A percentile compares a stretch with the other conserved stretches of the same genome.
Conservation (phyloP, 2,797 vertebrate genomes). For the Danio jaintianensis region DNA sequence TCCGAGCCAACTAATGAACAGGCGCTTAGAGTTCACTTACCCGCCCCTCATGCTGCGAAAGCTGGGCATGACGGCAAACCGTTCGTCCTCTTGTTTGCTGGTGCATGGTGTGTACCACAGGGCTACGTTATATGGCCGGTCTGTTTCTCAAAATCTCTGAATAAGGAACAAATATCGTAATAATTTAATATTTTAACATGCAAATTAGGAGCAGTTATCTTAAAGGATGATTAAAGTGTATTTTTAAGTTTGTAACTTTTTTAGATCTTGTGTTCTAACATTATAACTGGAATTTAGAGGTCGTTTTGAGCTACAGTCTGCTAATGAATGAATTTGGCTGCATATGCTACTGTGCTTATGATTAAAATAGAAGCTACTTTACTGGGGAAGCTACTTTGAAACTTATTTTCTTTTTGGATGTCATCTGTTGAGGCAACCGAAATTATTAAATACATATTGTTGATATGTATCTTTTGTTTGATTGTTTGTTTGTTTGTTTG, state of each 20-base stretch:
- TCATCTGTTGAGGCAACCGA: too few species aligned
- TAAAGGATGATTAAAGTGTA: not conserved
- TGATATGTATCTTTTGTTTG: too few species aligned
- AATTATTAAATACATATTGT: too few species aligned
- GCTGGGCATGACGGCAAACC: slow-evolving; percentile 45
- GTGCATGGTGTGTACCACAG: slow-evolving; percentile 22
- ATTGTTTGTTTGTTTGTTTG: too few species aligned
- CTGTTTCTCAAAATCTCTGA: not conserved
- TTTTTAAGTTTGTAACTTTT: not conserved
- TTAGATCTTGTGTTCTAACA: too few species aligned
- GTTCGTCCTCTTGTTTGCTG: slow-evolving; percentile 56
- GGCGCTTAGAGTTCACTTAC: slow-evolving; percentile 69
- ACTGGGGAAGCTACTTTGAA: too few species aligned
- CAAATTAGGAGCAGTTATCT: not conserved
- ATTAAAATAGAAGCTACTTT: too few species aligned
- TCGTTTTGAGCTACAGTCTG: too few species aligned
- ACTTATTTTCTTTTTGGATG: too few species aligned
- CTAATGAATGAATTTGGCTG: too few species aligned
- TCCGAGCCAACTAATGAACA: slow-evolving; percentile 59
- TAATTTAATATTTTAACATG: not conserved
- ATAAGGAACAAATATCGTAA: not conserved
- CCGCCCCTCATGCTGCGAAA: slow-evolving; percentile 59
- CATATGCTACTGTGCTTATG: too few species aligned
- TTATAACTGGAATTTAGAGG: too few species aligned
- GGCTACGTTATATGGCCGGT: not conserved